These are phyloP conservation scores for Fabriciana adippe DNA, from an alignment of 2,888 invertebrate genomes.

Conservation along the genomic window DNA sequence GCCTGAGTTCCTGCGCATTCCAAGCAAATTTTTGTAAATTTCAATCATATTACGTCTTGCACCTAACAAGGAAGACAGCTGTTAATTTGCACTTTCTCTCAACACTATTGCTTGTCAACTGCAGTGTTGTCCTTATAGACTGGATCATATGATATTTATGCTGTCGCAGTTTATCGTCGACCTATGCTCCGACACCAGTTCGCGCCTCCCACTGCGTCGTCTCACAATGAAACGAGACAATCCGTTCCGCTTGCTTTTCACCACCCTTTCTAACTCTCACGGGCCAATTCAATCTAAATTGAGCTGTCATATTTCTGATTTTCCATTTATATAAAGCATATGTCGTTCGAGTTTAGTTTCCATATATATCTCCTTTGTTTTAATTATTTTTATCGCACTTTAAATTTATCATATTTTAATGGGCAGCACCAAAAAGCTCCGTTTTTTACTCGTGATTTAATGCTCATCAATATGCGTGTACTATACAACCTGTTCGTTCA, in stretches of 20 bases:
- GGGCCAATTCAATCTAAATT: slow-evolving; percentile 68
- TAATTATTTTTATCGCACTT: slow-evolving; percentile 9
- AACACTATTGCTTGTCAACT: slow-evolving; percentile 49
- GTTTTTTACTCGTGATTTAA: slow-evolving; percentile 57
- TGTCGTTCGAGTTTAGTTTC: slow-evolving; percentile 16
- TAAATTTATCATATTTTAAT: slow-evolving; percentile 66
- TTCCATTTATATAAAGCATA: slow-evolving; percentile 48
- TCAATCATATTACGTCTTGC: slow-evolving; percentile 16
- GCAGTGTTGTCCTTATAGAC: slow-evolving; percentile 46
- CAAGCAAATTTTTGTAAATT: slow-evolving; percentile 16
- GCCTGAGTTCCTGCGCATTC: slow-evolving; percentile 3
- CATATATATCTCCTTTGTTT: background rate
- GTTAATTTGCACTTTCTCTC: slow-evolving; percentile 61
- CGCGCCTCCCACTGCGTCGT: slow-evolving; percentile 51
- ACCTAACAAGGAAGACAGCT: slow-evolving; percentile 34
- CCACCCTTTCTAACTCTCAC: slow-evolving; percentile 65
- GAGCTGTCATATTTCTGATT: slow-evolving; percentile 72
- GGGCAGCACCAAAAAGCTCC: slow-evolving; percentile 55
- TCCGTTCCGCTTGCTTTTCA: slow-evolving; percentile 70
- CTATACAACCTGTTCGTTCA: slow-evolving; percentile 20
- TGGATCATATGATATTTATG: slow-evolving; percentile 35
- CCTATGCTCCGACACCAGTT: slow-evolving; percentile 53
- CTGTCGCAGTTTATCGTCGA: slow-evolving; percentile 48
- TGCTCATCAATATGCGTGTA: slow-evolving; percentile 50
- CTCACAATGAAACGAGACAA: slow-evolving; percentile 59